Evolutionary conservation across 2,888 invertebrate genomes (phyloP), one percentile per base, ranked within the genome.

Genomic region (Sesia apiformis): DNA sequence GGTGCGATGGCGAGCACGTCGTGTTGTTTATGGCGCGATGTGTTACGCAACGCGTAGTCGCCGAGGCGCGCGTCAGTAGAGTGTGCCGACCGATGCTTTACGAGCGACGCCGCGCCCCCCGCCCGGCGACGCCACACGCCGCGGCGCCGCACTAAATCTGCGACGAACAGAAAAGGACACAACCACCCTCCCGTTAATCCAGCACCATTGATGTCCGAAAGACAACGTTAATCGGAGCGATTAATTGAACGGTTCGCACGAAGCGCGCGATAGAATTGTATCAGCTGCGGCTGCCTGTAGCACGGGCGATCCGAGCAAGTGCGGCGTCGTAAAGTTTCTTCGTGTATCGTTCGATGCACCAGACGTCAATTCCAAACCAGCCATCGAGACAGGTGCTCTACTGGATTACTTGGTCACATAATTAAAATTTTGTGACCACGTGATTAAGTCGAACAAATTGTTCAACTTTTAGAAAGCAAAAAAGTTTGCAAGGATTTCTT

Each of bases 291-390:
- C 77, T 76, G 78, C 78, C 77, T 76, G 78, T 78, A 74, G 77
- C 79, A 76, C 84, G 81, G 76, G 72, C 74, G 84, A 73, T 75
- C 76, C 77, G 80, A 78, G 78, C 87, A 79, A 86, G 87, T 86
- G 85, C 84, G 84, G 80, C 81, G 77, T 85, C 88, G 86, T 88
- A 88, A 87, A 89, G 87, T 88, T 88, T 88, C 86, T 88, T 87
- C 81, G 83, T 87, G 87, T 88, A 88, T 89, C 87, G 88, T 88
- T 85, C 88, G 87, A 88, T 88, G 87, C 88, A 87, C 87, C 87
- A 85, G 84, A 85, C 87, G 80, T 79, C 84, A 85, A 83, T 84
- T 85, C 81, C 81, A 71, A 74, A 70, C 65, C 64, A 74, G 63
- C 58, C 63, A 78, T 55, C 65, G 49, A 54, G 75, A 70, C 77